A percentile compares a stretch with the other conserved stretches of the same genome.
Conservation (phyloP, 1,140 invertebrate genomes). For the Cylas formicarius region DNA sequence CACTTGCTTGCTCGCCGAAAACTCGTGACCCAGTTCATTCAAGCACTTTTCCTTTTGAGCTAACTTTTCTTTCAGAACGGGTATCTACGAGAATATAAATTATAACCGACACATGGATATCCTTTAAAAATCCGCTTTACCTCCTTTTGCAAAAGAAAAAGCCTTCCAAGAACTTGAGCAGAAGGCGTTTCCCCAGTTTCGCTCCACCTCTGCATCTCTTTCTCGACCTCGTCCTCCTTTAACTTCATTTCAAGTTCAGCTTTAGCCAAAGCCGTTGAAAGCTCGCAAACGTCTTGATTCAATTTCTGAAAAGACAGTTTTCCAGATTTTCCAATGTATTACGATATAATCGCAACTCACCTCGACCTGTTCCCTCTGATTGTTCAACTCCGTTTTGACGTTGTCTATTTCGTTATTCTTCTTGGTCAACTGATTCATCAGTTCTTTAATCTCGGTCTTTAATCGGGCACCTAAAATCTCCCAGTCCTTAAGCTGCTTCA, state of each 20-base stretch:
- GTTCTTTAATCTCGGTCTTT: conserved; percentile 47
- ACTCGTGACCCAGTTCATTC: conserved; percentile 39
- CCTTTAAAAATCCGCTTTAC: conserved; percentile 21
- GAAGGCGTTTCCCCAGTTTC: conserved; percentile 36
- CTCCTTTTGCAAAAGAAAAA: conserved; percentile 37
- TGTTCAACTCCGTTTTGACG: conserved; percentile 46
- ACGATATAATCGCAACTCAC: conserved; percentile 11
- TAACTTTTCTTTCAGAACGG: conserved; percentile 36
- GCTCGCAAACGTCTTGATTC: conserved; percentile 48
- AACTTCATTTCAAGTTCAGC: conserved; percentile 34
- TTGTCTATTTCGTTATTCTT: conserved; percentile 47
- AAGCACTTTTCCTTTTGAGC: conserved; percentile 40
- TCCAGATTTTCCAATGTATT: conserved; percentile 6
- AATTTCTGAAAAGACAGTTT: conserved; percentile 38
- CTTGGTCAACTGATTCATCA: conserved; percentile 44
- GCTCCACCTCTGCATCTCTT: conserved; percentile 36
- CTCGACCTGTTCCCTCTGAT: conserved; percentile 40
- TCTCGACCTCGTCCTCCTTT: conserved; percentile 37
- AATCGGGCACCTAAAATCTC: conserved; percentile 47
- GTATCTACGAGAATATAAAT: conserved; percentile 28
- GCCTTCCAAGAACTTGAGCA: conserved; percentile 33
- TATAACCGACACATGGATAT: not conserved
- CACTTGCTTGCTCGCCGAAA: conserved; percentile 35
- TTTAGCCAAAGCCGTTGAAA: conserved; percentile 46
- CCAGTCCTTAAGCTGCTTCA: conserved; percentile 49